These are phyloP conservation scores for Chrysomela aeneicollis DNA, from an alignment of 2,888 invertebrate species.

Conservation along the genomic window DNA sequence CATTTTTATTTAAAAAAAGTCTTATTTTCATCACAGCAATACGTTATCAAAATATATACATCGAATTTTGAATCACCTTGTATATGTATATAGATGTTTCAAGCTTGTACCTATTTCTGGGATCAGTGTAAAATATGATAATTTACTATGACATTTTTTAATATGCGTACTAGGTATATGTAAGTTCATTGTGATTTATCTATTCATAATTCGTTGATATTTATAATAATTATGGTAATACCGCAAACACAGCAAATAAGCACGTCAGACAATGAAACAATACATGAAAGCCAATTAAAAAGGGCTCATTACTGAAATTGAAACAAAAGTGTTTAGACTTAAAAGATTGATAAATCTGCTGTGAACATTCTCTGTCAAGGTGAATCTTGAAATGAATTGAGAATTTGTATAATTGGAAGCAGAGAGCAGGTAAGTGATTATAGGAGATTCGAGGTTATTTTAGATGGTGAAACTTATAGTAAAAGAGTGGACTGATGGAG, in stretches of 20 bases:
- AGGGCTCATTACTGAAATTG: neutral
- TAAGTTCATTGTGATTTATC: neutral
- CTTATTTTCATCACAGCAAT: no score
- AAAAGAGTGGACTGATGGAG: neutral
- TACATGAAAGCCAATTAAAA: neutral
- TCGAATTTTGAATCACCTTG: no score
- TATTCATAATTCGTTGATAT: neutral
- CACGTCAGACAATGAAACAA: neutral
- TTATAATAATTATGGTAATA: neutral
- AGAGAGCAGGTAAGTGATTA: slow-evolving; percentile 16
- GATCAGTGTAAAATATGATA: no score
- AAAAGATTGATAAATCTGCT: neutral
- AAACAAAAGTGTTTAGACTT: neutral
- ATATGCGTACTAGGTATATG: no score
- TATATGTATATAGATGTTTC: no score
- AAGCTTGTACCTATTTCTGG: no score
- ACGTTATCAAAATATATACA: no score
- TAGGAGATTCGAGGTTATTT: slow-evolving; percentile 21
- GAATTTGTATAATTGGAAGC: slow-evolving; percentile 17
- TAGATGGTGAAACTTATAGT: neutral
- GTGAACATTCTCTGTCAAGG: slow-evolving; percentile 16
- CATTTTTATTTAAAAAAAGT: no score
- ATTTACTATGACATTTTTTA: no score
- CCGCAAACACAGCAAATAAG: neutral
- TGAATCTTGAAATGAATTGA: slow-evolving; percentile 13